Conservation (phyloP, 2,888 invertebrate species). For the Elysia crispata region DNA sequence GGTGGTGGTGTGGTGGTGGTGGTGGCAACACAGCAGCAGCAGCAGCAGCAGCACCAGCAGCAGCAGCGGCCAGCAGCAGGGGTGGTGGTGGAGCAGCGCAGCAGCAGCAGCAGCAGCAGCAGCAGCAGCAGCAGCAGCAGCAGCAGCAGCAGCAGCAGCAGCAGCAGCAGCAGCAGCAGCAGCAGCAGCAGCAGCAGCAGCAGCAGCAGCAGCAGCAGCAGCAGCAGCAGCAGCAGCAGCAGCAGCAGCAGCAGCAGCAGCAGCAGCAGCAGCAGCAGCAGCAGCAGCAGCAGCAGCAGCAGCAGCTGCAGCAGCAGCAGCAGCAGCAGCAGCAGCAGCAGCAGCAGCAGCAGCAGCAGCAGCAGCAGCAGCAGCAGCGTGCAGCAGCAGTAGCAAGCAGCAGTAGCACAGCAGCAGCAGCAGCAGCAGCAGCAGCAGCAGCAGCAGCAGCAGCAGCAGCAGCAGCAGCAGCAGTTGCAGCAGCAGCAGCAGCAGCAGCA, state of each 20-base stretch:
- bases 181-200: background rate
- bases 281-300: background rate
- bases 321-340: slow-evolving; percentile 10
- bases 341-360: slow-evolving; percentile 1
- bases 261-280: slow-evolving; percentile 5
- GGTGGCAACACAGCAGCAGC: too few relatives aligned
- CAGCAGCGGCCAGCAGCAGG: background rate
- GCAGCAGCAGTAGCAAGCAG: too few relatives aligned
- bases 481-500: background rate
- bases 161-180: slow-evolving; percentile 13
- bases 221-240: background rate
- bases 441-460: background rate
- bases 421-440: slow-evolving; percentile 10
- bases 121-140: background rate
- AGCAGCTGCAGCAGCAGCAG: background rate
- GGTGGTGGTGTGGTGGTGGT: too few relatives aligned
- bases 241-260: background rate
- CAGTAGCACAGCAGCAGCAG: too few relatives aligned
- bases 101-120: slow-evolving; percentile 4
- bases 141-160: background rate
- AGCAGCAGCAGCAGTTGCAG: background rate
- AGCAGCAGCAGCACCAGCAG: background rate
- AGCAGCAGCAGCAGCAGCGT: too few relatives aligned
- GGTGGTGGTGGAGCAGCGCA: too few relatives aligned
- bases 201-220: background rate